phyloP scores from a whole-genome alignment of 2,888 invertebrate genomes.

The Nowickia ferox region DNA sequence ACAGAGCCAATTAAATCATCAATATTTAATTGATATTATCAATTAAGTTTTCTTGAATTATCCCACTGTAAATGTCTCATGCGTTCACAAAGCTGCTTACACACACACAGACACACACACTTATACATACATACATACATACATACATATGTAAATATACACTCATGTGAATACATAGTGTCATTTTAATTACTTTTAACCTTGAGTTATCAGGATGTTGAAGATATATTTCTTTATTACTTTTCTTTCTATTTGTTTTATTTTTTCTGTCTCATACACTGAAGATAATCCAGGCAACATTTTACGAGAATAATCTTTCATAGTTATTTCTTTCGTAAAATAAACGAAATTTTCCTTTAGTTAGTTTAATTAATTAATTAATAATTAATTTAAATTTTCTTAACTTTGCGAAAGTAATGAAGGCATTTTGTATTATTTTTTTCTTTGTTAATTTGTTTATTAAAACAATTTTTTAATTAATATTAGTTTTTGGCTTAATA shows the following conservation, averaged over 20 bases:
- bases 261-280: background rate
- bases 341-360: too few relatives aligned
- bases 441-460: too few relatives aligned
- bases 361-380: too few relatives aligned
- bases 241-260: slow-evolving; percentile 1
- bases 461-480: too few relatives aligned
- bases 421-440: too few relatives aligned
- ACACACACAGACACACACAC: background rate
- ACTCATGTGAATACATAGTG: too few relatives aligned
- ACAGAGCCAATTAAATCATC: too few relatives aligned
- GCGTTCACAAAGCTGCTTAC: background rate
- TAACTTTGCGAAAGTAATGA: too few relatives aligned
- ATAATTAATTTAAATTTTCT: too few relatives aligned
- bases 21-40: background rate
- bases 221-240: slow-evolving; percentile 33
- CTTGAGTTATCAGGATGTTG: slow-evolving; percentile 74
- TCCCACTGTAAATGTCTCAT: slow-evolving; percentile 31
- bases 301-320: background rate
- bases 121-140: background rate
- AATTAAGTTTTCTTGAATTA: background rate
- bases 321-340: too few relatives aligned
- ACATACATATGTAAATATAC: background rate
- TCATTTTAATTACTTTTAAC: slow-evolving; percentile 73
- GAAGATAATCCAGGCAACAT: background rate
- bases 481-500: too few relatives aligned